These are phyloP conservation scores for Saturnia japonica DNA, from an alignment of 2,888 invertebrate genomes.

Conservation along the genomic window DNA sequence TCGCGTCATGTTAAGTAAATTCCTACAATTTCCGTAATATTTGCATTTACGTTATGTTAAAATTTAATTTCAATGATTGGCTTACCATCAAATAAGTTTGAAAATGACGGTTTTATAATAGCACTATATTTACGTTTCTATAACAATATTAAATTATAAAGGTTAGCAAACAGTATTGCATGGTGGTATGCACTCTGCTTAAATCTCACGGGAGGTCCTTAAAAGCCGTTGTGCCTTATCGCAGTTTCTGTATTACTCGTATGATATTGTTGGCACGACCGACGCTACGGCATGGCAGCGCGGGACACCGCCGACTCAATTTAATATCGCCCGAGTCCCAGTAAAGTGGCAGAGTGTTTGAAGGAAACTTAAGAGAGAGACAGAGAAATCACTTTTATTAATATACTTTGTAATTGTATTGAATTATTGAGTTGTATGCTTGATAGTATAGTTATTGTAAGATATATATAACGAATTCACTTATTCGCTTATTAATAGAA, in stretches of 20 bases:
- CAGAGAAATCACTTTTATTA: constrained; percentile 6
- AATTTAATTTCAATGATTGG: background rate
- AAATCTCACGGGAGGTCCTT: constrained; percentile 31
- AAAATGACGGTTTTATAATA: background rate
- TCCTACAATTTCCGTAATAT: too few species aligned
- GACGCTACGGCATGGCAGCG: background rate
- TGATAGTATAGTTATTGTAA: background rate
- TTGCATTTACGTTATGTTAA: too few species aligned
- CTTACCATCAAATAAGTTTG: background rate
- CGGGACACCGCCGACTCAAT: constrained; percentile 2
- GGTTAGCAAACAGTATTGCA: background rate
- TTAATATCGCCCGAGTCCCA: constrained; percentile 19
- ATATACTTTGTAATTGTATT: constrained; percentile 6
- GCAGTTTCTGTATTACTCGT: constrained; percentile 24
- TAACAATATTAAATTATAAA: background rate
- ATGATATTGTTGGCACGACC: constrained; percentile 22
- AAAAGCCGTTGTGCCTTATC: constrained; percentile 49
- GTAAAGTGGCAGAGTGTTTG: background rate
- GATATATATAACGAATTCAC: background rate
- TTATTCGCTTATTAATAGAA: background rate
- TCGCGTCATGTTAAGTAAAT: too few species aligned
- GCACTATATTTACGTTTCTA: background rate
- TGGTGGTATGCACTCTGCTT: constrained; percentile 17
- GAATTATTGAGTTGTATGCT: background rate
- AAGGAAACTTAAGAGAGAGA: constrained; percentile 1